Base-by-base conservation (phyloP, 37 sponge, comb jelly and placozoan genomes). In the Tethya wilhelma region DNA sequence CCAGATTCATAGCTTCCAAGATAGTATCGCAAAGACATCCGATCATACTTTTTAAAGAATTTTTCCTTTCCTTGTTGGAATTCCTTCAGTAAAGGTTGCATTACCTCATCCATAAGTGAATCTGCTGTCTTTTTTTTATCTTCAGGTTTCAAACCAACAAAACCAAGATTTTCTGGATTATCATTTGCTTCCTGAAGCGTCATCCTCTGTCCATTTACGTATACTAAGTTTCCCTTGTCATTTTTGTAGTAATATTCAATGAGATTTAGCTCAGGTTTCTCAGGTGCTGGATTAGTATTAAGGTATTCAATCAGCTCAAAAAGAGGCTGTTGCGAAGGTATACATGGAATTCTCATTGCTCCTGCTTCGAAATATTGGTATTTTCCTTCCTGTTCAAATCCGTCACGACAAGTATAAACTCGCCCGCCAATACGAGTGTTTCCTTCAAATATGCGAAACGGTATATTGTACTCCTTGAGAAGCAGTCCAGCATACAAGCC, bases 321-420 rank as follows among this genome's bases (percentile, higher is more conserved):
- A 34, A 76, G 43, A 40, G 64, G 73, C 28, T 9, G 42, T 11
- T 71, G 73, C 53, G 31, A 42, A 22, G 46, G 12, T 5, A 71
- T 46, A 12, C 31, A n/a, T 9, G 73, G 73, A 23, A 71, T 17
- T 44, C 73, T 44, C 73, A 71, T 71, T 28, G 73, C 73, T 9
- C 73, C 73, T 28, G 73, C 73, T 44, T 71, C 73, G 32, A 71
- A 71, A 31, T 71, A 71, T n/a, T 71, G 73, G n/a, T 71, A 5
- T 4, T 14, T 8, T 28, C 25, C 73, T 5, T 8, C 28, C n/a
- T n/a, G n/a, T 9, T 4, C 25, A 29, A 71, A 71, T 49, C 53
- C 53, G 9, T 49, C 53, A 4, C 73, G 49, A 29, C 25, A 46
- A 5, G 73, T 71, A n/a, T 45, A 46, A 23, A 71, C 73, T 46